Base-by-base conservation (phyloP, 2,797 vertebrate genomes). In the Onychomys arenicola region DNA sequence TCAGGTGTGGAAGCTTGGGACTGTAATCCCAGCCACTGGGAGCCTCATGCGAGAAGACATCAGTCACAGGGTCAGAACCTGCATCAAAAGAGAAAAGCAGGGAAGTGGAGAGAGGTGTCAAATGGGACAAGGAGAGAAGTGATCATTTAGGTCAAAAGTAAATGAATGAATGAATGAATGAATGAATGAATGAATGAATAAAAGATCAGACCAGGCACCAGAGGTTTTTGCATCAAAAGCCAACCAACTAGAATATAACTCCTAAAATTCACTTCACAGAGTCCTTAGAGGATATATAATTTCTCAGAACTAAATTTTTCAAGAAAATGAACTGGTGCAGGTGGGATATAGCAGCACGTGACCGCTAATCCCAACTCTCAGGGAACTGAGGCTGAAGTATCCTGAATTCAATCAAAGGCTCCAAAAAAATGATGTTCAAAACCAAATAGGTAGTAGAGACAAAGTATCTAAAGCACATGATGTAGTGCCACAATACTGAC, bases 261-360 rank as follows among this genome's bases (percentile, higher is more conserved):
- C 32, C 61, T 93, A 82, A 65, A 88, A 76, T 69, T 43, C 34
- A 67, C 13, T 63, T 84, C 81, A 63, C 32, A 19, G 32, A 19
- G 6, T 14, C 7, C 67, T 69, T 34, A 27, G 32, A 69, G 78
- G 94, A 81, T 52, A 80, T 25, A 7, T 37, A 81, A 86, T 29
- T 14, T 92, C 84, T 78, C 21, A 95, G 76, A 76, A 90, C 75
- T n/a, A 84, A 76, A 91, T 4, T 85, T 32, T 94, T 37, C 16
- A 83, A 43, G 63, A 90, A 90, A 69, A 52, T 71, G 46, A 52
- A 71, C 52, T 29, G 11, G 52, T 6, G 9, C 52, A 12, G 5
- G 3, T 19, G 25, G 52, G n/a, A 13, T 40, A 57, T 8, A 29
- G 52, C 7, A 2, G n/a, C 16, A 40, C 5, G 12, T 40, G 9